Conservation (phyloP, 2,797 vertebrate species). For the Darevskia nairensis region DNA sequence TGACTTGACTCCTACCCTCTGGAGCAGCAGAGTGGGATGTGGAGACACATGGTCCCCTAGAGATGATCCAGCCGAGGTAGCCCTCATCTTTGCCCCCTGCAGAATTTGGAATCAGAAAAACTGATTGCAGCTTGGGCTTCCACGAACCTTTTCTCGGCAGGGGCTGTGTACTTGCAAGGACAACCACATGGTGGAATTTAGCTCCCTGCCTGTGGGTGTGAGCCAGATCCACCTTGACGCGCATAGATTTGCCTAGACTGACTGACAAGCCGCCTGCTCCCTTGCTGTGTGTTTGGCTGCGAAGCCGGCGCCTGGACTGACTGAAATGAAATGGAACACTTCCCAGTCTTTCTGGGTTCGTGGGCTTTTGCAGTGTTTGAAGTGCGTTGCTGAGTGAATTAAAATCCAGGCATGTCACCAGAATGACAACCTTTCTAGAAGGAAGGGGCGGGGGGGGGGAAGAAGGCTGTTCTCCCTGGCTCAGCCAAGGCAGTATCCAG, state of each 20-base stretch:
- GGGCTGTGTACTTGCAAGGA: not conserved
- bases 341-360: not conserved
- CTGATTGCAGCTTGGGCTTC: not conserved
- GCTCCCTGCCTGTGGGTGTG: not conserved
- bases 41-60: not conserved
- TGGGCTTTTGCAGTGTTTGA: not conserved
- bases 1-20: too few species aligned
- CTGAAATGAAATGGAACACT: not conserved
- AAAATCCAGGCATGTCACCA: rapidly evolving
- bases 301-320: not conserved
- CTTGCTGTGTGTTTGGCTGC: not conserved
- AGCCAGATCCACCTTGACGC: not conserved
- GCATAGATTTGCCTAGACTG: not conserved
- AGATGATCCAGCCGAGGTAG: not conserved
- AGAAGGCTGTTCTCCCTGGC: not conserved
- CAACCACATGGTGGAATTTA: not conserved
- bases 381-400: not conserved
- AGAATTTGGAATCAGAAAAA: not conserved
- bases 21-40: not conserved
- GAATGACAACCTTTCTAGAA: not conserved
- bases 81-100: not conserved
- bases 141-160: not conserved
- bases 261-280: not conserved
- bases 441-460: not conserved
- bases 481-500: not conserved